Evolutionary conservation across 2,797 vertebrate genomes (phyloP).

Genomic region (Myotis vivesi): DNA sequence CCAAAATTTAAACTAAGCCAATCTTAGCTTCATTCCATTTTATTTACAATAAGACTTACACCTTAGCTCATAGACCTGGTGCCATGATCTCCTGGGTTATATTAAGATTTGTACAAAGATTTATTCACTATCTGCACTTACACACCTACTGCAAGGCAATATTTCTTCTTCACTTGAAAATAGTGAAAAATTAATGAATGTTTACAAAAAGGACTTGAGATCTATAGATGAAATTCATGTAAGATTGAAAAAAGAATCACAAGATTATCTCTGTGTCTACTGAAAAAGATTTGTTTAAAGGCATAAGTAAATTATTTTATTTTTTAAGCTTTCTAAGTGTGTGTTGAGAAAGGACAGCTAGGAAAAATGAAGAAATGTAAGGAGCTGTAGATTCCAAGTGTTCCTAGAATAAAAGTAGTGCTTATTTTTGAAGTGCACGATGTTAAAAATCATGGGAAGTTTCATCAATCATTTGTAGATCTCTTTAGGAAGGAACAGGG

Average conservation of each 20-base stretch:
- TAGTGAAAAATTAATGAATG: background rate
- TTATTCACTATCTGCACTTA: background rate
- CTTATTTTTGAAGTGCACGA: conserved; percentile 1
- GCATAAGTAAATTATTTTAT: background rate
- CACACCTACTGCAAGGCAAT: background rate
- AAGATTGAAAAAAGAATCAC: background rate
- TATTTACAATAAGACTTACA: background rate
- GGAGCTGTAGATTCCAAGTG: background rate
- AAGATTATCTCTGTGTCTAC: background rate
- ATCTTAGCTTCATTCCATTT: background rate
- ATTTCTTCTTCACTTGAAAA: background rate
- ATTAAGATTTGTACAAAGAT: background rate
- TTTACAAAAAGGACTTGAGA: background rate
- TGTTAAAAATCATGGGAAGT: background rate
- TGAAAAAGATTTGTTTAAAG: background rate
- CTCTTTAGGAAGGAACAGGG: background rate
- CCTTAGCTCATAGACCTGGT: background rate
- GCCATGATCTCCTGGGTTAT: background rate
- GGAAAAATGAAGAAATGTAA: background rate
- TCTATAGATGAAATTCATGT: background rate
- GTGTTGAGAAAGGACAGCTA: background rate
- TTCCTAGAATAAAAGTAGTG: background rate
- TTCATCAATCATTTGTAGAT: background rate
- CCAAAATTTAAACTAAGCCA: background rate
- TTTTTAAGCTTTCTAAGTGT: background rate